Percentiles rank a stretch among this genome's conserved stretches.
phyloP scores from a whole-genome alignment of 2,113 vertebrate species.

The Glaucidium brasilianum region DNA sequence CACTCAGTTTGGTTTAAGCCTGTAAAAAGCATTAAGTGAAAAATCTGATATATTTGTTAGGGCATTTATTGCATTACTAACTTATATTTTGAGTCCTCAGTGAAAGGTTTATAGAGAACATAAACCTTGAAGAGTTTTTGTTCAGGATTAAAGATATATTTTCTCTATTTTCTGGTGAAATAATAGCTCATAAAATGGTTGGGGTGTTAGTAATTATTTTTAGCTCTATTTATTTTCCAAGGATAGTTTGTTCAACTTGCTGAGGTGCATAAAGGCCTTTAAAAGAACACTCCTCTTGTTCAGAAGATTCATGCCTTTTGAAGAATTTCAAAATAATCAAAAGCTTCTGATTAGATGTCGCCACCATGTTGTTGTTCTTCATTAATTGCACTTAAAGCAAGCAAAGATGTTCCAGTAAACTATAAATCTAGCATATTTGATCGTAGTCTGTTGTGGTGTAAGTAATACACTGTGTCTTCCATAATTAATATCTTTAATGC shows the following conservation, averaged over 20 bases:
- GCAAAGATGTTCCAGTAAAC: neutral
- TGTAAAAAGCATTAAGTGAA: slow-evolving; percentile 83
- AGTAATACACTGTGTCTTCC: neutral
- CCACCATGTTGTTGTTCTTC: neutral
- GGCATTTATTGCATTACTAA: slow-evolving; percentile 77
- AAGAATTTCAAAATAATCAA: slow-evolving; percentile 16
- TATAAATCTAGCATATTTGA: neutral
- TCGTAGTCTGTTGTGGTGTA: neutral
- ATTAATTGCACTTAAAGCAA: slow-evolving; percentile 6
- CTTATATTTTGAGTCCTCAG: slow-evolving; percentile 77
- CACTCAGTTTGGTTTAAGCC: slow-evolving; percentile 77
- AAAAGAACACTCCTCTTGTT: neutral
- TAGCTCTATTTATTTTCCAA: slow-evolving; percentile 49
- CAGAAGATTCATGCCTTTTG: slow-evolving; percentile 14
- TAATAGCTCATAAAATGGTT: slow-evolving; percentile 65
- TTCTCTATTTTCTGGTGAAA: slow-evolving; percentile 63
- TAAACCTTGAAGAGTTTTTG: slow-evolving; percentile 74
- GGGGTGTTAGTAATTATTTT: slow-evolving; percentile 63
- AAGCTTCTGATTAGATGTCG: neutral
- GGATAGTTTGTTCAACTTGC: neutral
- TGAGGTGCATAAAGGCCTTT: neutral
- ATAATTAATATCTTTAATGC: neutral
- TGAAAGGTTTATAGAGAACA: slow-evolving; percentile 76
- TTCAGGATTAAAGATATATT: slow-evolving; percentile 70
- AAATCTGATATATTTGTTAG: slow-evolving; percentile 82